Percentiles rank a stretch among this genome's conserved stretches.
phyloP scores from a whole-genome alignment of 1,140 invertebrate species.

The Conus betulinus region DNA sequence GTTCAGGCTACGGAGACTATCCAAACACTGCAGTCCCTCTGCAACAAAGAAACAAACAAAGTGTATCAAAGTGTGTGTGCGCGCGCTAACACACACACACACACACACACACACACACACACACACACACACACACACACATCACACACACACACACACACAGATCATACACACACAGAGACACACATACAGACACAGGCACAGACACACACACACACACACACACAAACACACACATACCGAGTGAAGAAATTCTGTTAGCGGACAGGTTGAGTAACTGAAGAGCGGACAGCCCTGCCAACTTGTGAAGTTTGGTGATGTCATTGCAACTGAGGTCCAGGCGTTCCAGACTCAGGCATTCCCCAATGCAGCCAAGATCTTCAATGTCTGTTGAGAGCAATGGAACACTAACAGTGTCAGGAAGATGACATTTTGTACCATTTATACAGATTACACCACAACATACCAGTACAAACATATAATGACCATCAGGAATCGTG shows the following conservation, averaged over 20 bases:
- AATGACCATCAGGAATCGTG: not conserved
- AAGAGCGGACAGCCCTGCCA: constrained; percentile 63
- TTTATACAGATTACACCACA: not conserved
- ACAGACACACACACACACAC: too few relatives aligned
- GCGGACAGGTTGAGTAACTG: constrained; percentile 62
- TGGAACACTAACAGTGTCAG: not conserved
- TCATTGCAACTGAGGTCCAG: constrained; percentile 68
- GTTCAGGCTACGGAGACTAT: constrained; percentile 66
- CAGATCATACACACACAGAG: not conserved
- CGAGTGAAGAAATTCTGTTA: constrained; percentile 68
- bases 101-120: not conserved
- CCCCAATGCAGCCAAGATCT: constrained; percentile 68
- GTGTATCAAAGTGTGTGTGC: too few relatives aligned
- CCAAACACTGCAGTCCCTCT: constrained; percentile 70
- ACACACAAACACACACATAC: too few relatives aligned
- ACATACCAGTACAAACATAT: not conserved
- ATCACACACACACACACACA: not conserved
- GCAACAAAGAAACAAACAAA: constrained; percentile 33
- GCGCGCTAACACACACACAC: not conserved
- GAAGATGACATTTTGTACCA: not conserved
- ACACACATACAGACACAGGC: not conserved
- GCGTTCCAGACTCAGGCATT: constrained; percentile 64
- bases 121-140: not conserved
- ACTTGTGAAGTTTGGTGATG: constrained; percentile 60
- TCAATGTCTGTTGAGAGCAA: constrained; percentile 26